Evolutionary conservation across 2,888 invertebrate species (phyloP).

Genomic region (Malacosoma neustria): DNA sequence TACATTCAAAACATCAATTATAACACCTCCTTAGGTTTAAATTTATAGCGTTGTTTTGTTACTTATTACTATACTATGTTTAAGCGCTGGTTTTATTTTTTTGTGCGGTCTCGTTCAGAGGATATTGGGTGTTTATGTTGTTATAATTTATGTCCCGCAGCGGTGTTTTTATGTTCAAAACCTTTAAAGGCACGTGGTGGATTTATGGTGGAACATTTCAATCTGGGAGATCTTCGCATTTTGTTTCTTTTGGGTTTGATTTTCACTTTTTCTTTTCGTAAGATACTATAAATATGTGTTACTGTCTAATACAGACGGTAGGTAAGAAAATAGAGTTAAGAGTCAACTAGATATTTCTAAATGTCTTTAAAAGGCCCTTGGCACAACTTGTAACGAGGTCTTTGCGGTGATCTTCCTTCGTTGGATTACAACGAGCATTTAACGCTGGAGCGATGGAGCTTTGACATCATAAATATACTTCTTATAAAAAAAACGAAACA

Average conservation of each 20-base stretch:
- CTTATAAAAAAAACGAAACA: no score
- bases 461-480: no score
- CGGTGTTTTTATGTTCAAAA: constrained; percentile 50
- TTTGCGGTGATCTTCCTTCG: no score
- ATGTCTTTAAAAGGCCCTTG: no score
- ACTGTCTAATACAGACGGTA: no score
- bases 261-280: constrained; percentile 30
- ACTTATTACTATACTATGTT: constrained; percentile 46
- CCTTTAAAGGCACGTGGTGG: constrained; percentile 55
- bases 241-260: constrained; percentile 29
- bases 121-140: constrained; percentile 57
- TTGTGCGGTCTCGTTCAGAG: constrained; percentile 28
- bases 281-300: no score
- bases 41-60: constrained; percentile 66
- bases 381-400: no score
- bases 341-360: no score
- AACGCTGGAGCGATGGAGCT: no score
- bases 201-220: constrained; percentile 62
- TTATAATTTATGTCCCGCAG: constrained; percentile 58
- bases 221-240: constrained; percentile 53
- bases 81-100: constrained; percentile 16
- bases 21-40: constrained; percentile 69
- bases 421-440: no score
- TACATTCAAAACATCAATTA: constrained; percentile 64
- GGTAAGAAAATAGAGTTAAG: no score